These are phyloP conservation scores for Polypterus senegalus DNA, from an alignment of 2,113 vertebrate species.

Conservation along the genomic window DNA sequence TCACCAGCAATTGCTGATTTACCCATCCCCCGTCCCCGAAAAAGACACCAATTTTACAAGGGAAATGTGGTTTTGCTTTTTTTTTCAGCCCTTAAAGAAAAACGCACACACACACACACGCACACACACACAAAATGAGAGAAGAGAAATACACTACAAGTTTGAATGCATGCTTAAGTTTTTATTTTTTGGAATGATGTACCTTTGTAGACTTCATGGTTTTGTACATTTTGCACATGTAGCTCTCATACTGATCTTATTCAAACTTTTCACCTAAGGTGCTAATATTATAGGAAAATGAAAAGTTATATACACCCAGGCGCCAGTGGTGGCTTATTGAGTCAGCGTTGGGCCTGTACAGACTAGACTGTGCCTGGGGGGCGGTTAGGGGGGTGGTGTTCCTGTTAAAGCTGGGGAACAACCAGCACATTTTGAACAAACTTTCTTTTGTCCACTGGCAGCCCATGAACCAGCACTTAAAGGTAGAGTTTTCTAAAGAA, in stretches of 20 bases:
- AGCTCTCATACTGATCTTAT: slow-evolving; percentile 56
- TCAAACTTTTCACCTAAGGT: slow-evolving; percentile 66
- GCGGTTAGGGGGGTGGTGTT: too few species aligned
- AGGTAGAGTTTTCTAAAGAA: too few species aligned
- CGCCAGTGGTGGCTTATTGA: too few species aligned
- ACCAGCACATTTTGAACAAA: too few species aligned
- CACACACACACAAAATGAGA: not conserved
- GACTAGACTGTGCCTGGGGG: too few species aligned
- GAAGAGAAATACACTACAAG: slow-evolving; percentile 35
- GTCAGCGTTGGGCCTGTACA: too few species aligned
- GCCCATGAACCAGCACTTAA: too few species aligned
- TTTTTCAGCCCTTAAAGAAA: slow-evolving; percentile 52
- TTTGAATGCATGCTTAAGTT: slow-evolving; percentile 73
- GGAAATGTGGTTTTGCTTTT: slow-evolving; percentile 34
- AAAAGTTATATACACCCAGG: too few species aligned
- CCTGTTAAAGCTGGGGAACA: too few species aligned
- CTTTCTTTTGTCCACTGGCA: too few species aligned
- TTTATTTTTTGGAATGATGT: slow-evolving; percentile 67
- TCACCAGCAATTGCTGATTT: slow-evolving; percentile 77
- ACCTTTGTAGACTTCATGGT: slow-evolving; percentile 71
- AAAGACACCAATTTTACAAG: slow-evolving; percentile 61
- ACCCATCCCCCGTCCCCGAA: slow-evolving; percentile 31
- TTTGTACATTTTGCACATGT: slow-evolving; percentile 97
- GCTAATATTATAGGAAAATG: slow-evolving; percentile 36
- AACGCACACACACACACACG: not conserved